These are phyloP conservation scores for Apodemus agrarius DNA, from an alignment of 2,797 vertebrate genomes.

Conservation along the genomic window DNA sequence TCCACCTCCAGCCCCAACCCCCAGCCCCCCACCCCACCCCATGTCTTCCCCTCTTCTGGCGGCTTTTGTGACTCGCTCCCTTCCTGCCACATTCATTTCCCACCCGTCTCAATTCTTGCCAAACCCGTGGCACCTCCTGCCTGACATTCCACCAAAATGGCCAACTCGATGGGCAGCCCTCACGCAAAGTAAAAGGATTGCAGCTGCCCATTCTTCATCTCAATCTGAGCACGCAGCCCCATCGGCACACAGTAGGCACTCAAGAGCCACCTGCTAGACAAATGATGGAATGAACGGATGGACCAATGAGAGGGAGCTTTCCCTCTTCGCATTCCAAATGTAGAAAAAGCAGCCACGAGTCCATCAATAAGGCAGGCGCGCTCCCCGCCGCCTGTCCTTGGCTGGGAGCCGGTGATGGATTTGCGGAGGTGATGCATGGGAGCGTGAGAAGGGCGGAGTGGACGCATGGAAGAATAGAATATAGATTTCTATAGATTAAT, in stretches of 20 bases:
- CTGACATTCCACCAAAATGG: neutral
- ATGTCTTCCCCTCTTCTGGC: neutral
- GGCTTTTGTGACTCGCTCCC: neutral
- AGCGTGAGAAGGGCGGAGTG: conserved; percentile 75
- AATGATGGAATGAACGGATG: neutral
- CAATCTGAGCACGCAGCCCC: neutral
- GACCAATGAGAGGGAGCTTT: neutral
- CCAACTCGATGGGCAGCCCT: neutral
- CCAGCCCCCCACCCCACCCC: neutral
- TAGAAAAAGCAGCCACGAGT: conserved; percentile 68
- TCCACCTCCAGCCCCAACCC: neutral
- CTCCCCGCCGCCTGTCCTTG: conserved; percentile 75
- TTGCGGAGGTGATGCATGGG: conserved; percentile 79
- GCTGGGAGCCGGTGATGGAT: conserved; percentile 78
- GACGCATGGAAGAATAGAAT: conserved; percentile 81
- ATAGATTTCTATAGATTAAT: conserved; percentile 85
- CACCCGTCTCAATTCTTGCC: neutral
- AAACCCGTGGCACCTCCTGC: neutral
- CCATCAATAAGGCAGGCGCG: conserved; percentile 79
- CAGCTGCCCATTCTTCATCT: neutral
- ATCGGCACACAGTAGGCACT: conserved; percentile 60
- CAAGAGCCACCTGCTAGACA: neutral
- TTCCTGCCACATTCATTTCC: neutral
- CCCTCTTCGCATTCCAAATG: conserved; percentile 55
- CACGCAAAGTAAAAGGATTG: neutral